Conservation (phyloP, 1,140 invertebrate species). For the Hylyphantes graminicola region DNA sequence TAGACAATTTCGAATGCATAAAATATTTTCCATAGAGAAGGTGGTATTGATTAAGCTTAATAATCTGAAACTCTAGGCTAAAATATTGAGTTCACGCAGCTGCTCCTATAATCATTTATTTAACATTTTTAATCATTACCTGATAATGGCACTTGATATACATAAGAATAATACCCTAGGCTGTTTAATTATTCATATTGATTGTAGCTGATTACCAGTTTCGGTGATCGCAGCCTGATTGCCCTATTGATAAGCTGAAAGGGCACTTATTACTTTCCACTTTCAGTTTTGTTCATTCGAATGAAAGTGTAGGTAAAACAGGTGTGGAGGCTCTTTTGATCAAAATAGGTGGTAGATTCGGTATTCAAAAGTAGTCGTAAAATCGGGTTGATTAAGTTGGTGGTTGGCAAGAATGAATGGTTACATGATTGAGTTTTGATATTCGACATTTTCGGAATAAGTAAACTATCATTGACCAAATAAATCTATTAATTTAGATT, state of each 20-base stretch:
- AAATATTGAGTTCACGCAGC: constrained; percentile 17
- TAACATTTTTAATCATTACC: constrained; percentile 38
- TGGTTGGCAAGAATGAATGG: too few species aligned
- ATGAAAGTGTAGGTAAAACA: not conserved
- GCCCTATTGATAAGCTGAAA: constrained; percentile 32
- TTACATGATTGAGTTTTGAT: too few species aligned
- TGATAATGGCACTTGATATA: constrained; percentile 30
- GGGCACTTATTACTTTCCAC: constrained; percentile 34
- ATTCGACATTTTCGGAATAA: too few species aligned
- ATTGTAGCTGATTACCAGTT: constrained; percentile 30
- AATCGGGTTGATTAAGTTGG: too few species aligned
- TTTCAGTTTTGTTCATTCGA: not conserved
- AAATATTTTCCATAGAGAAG: too few species aligned
- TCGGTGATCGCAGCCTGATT: constrained; percentile 27
- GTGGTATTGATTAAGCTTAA: constrained; percentile 18
- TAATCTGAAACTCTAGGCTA: not conserved
- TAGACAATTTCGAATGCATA: too few species aligned
- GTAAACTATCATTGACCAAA: too few species aligned
- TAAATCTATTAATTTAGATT: too few species aligned
- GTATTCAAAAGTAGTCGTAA: too few species aligned
- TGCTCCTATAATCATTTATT: constrained; percentile 15
- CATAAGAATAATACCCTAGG: not conserved
- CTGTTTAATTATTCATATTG: constrained; percentile 46
- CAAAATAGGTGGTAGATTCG: not conserved
- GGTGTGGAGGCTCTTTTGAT: not conserved